phyloP scores from a whole-genome alignment of 2,113 vertebrate species.

The Larimichthys polyactis region DNA sequence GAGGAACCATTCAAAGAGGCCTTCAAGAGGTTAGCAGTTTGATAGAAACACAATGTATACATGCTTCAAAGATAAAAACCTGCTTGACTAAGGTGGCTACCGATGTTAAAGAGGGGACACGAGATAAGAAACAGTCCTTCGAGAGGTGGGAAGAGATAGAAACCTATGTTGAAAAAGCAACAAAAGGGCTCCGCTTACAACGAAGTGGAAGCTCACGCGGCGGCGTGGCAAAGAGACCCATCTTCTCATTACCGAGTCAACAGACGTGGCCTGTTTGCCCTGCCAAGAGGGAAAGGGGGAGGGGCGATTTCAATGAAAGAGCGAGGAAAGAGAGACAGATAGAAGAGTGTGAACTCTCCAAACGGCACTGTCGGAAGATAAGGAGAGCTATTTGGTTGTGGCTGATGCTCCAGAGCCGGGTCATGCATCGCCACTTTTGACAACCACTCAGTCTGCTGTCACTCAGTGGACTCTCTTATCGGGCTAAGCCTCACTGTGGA shows the following conservation, averaged over 20 bases:
- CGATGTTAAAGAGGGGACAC: slow-evolving; percentile 50
- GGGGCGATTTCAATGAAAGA: slow-evolving; percentile 40
- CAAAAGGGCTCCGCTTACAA: slow-evolving; percentile 54
- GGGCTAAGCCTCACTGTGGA: slow-evolving; percentile 29
- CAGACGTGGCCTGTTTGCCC: slow-evolving; percentile 59
- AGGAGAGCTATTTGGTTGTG: slow-evolving; percentile 70
- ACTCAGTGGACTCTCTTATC: slow-evolving; percentile 64
- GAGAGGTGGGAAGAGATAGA: slow-evolving; percentile 45
- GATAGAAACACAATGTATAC: slow-evolving; percentile 36
- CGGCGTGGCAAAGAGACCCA: slow-evolving; percentile 60
- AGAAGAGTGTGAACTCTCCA: slow-evolving; percentile 59
- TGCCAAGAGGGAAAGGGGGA: slow-evolving; percentile 52
- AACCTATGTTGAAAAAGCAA: slow-evolving; percentile 66
- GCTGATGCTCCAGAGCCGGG: slow-evolving; percentile 59
- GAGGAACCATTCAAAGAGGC: slow-evolving; percentile 31
- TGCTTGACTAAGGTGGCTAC: slow-evolving; percentile 20
- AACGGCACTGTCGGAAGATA: slow-evolving; percentile 71
- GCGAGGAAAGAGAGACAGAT: slow-evolving; percentile 35
- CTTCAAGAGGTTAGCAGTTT: slow-evolving; percentile 39
- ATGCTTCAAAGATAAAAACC: slow-evolving; percentile 54
- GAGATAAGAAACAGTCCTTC: slow-evolving; percentile 63
- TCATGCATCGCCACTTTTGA: slow-evolving; percentile 74
- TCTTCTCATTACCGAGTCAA: slow-evolving; percentile 71
- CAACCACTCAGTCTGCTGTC: slow-evolving; percentile 69
- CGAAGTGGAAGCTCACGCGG: slow-evolving; percentile 46